phyloP scores from a whole-genome alignment of 2,888 invertebrate genomes.

The Apamea crenata region DNA sequence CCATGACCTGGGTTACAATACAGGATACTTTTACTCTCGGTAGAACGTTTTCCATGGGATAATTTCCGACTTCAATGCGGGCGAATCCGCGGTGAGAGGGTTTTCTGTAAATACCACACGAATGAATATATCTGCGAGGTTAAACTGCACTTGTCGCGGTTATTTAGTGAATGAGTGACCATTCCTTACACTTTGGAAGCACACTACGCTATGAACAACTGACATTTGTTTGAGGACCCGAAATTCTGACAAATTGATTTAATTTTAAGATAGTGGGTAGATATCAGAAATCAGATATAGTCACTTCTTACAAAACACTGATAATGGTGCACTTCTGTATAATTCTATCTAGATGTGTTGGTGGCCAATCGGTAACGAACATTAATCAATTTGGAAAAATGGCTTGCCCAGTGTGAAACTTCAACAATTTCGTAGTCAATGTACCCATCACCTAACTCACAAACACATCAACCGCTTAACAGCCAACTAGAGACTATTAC shows the following conservation, averaged over 20 bases:
- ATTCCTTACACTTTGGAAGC: neutral
- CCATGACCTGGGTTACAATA: neutral
- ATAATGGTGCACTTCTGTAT: too few relatives aligned
- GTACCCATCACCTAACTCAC: constrained; percentile 15
- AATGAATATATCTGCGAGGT: neutral
- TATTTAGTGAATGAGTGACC: neutral
- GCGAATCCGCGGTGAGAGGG: too few relatives aligned
- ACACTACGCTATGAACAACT: too few relatives aligned
- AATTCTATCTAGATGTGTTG: too few relatives aligned
- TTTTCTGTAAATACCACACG: neutral
- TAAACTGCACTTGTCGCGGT: neutral
- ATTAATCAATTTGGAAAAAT: too few relatives aligned
- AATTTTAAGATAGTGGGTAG: neutral
- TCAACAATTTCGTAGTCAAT: neutral
- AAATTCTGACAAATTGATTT: neutral
- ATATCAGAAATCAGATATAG: too few relatives aligned
- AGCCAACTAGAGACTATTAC: constrained; percentile 27
- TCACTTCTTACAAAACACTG: too few relatives aligned
- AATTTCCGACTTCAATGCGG: neutral
- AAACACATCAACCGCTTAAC: constrained; percentile 28
- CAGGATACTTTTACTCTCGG: neutral
- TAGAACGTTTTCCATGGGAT: neutral
- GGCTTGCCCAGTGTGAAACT: neutral
- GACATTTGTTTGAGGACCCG: neutral
- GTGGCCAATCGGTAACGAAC: too few relatives aligned